Conservation (phyloP, 2,888 invertebrate genomes). For the Drosophila robusta region DNA sequence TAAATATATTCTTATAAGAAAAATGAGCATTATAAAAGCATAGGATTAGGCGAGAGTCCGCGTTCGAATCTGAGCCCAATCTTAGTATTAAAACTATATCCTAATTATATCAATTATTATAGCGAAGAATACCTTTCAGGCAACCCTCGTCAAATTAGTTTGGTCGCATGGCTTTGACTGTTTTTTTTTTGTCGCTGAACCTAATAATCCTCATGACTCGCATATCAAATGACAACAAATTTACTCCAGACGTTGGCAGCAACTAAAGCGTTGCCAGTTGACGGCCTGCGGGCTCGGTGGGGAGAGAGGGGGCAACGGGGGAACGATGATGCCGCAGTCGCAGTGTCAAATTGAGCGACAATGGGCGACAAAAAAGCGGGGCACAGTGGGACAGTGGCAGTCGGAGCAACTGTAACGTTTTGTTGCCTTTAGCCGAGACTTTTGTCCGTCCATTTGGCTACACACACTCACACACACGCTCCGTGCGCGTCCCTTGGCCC, state of each 20-base stretch:
- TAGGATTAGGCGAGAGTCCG: too few relatives aligned
- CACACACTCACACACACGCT: conserved; percentile 7
- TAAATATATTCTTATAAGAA: too few relatives aligned
- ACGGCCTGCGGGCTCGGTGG: background rate
- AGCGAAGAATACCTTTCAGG: background rate
- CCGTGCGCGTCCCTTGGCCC: conserved; percentile 24
- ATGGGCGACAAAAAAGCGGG: conserved; percentile 73
- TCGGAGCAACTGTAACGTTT: conserved; percentile 78
- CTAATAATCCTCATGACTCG: conserved; percentile 82
- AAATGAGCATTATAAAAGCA: too few relatives aligned
- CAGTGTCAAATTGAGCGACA: conserved; percentile 82
- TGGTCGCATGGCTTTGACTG: conserved; percentile 52
- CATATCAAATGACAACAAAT: conserved; percentile 81
- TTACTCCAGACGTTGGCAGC: conserved; percentile 71
- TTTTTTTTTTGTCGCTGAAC: conserved; percentile 62
- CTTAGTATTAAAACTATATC: background rate
- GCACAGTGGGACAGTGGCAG: conserved; percentile 81
- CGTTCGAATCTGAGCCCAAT: too few relatives aligned
- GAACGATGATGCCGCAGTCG: conserved; percentile 40
- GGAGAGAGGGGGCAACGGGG: conserved; percentile 3
- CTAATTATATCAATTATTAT: background rate
- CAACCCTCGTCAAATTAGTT: conserved; percentile 56
- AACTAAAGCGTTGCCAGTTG: conserved; percentile 11
- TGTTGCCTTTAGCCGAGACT: conserved; percentile 68
- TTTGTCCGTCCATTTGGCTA: conserved; percentile 23